Percentiles rank a stretch among this genome's conserved stretches.
phyloP scores from a whole-genome alignment of 2,888 invertebrate genomes.

The Linyphia triangularis region DNA sequence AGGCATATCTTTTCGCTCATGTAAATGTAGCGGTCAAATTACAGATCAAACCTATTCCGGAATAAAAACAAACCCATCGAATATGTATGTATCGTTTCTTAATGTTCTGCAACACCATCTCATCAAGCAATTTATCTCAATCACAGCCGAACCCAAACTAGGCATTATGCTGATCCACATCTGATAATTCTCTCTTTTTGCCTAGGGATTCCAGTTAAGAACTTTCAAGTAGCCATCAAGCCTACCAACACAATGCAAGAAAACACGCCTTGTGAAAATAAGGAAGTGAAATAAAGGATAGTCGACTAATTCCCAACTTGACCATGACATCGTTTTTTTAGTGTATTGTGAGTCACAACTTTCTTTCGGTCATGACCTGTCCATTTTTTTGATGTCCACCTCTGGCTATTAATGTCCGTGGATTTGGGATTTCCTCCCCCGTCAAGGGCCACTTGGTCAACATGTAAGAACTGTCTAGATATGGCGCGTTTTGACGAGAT shows the following conservation, averaged over 20 bases:
- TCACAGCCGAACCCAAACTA: not conserved
- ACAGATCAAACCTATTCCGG: too few species aligned
- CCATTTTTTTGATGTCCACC: not conserved
- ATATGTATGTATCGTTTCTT: not conserved
- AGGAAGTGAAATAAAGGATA: conserved; percentile 36
- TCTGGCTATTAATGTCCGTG: not conserved
- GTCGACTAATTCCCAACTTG: not conserved
- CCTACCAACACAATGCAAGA: not conserved
- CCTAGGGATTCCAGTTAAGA: not conserved
- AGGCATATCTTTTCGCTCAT: not conserved
- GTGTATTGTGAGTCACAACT: conserved; percentile 28
- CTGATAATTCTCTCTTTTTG: not conserved
- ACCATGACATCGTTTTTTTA: conserved; percentile 21
- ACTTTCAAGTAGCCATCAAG: not conserved
- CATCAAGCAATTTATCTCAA: not conserved
- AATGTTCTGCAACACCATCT: too few species aligned
- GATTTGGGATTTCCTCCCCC: too few species aligned
- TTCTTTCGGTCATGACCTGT: conserved; percentile 37
- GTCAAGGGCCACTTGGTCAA: conserved; percentile 14
- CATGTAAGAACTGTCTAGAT: too few species aligned
- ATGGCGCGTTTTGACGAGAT: not conserved
- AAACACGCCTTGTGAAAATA: conserved; percentile 6
- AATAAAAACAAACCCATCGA: too few species aligned
- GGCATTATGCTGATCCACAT: not conserved
- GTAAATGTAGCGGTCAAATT: too few species aligned